A percentile compares a stretch with the other conserved stretches of the same genome.
phyloP scores from a whole-genome alignment of 2,797 vertebrate genomes.

The Urocyon cinereoargenteus region DNA sequence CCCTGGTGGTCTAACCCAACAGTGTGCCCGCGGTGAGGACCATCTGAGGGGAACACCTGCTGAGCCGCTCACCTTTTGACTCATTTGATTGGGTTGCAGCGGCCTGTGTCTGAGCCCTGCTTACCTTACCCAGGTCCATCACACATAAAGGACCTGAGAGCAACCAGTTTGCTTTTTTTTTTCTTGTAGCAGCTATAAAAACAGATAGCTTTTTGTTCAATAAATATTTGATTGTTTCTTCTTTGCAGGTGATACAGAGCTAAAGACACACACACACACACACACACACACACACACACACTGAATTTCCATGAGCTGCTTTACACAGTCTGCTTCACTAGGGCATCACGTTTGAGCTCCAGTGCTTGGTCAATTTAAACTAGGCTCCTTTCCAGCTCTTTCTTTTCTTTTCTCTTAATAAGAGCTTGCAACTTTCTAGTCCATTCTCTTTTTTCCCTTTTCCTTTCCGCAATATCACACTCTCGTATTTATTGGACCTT shows the following conservation, averaged over 20 bases:
- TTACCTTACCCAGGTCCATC: neutral
- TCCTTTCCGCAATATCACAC: neutral
- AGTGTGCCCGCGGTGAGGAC: neutral
- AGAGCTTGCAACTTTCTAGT: neutral
- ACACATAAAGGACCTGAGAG: constrained; percentile 37
- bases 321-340: neutral
- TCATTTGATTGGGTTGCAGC: neutral
- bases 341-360: neutral
- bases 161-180: neutral
- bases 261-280: neutral
- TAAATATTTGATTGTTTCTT: neutral
- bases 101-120: neutral
- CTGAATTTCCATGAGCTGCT: neutral
- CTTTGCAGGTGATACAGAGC: neutral
- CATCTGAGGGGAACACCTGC: neutral
- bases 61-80: neutral
- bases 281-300: neutral
- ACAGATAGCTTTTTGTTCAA: neutral
- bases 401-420: constrained; percentile 12
- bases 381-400: neutral
- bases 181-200: neutral
- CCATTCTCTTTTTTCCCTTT: neutral
- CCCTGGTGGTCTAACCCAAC: constrained; percentile 44
- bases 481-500: neutral
- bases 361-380: neutral